Evolutionary conservation across 2,113 vertebrate species (phyloP), one percentile per base, ranked within the genome.

Genomic region (Dasyornis broadbenti): DNA sequence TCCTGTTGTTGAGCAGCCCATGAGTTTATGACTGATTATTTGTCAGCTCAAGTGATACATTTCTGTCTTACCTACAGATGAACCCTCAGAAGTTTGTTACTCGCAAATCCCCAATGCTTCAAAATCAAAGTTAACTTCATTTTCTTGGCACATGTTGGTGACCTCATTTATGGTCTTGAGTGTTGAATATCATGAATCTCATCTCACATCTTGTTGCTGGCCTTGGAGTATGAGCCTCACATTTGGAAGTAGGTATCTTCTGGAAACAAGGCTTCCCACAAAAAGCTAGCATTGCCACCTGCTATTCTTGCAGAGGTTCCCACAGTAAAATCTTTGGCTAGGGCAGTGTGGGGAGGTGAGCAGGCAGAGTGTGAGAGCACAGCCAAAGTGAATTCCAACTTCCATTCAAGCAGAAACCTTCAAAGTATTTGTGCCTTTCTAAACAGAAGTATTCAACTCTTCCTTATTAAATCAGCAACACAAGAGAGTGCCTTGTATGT

Each of bases 401-500:
- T 94, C 73, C 77, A 65, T 92, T 94, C 72, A 89, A 93, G 90
- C 88, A 86, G 59, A 97, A 96, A 92, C 52, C 64, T 78, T 92
- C 45, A 45, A 90, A 91, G 64, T 90, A 86, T 76, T 89, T 81
- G 40, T 40, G n/a, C 80, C 53, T 75, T 95, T 95, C 88, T 86
- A 69, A 92, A 86, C n/a, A 94, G 44, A 26, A 93, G 37, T 82
- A 59, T 90, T 83, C 53, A 79, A 63, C 54, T 86, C 82, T 89
- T 94, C 73, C 53, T 94, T 86, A 89, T 93, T 91, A 90, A 97
- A 82, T 60, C 71, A 95, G 86, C 2, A 8, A 72, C 59, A 82
- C n/a, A 57, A 80, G 95, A 96, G 90, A 94, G 92, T 70, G 42
- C 66, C 57, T 88, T 87, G 52, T 15, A 4, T 90, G 66, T 84